Percentiles rank a stretch among this genome's conserved stretches.
phyloP scores from a whole-genome alignment of 2,888 invertebrate genomes.

The Diachrysia chrysitis region DNA sequence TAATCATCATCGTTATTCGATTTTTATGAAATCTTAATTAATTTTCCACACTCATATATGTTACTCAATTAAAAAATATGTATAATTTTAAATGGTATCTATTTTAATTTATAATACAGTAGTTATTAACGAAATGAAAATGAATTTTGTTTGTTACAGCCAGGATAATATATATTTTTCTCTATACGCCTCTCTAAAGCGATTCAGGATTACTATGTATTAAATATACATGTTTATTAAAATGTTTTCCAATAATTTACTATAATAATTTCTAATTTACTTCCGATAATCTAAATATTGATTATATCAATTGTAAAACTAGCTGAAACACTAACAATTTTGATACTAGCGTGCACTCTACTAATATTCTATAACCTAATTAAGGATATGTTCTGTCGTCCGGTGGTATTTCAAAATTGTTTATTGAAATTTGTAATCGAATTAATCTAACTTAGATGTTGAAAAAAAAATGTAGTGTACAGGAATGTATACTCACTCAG shows the following conservation, averaged over 20 bases:
- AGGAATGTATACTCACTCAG: slow-evolving; percentile 95
- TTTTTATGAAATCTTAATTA: slow-evolving; percentile 16
- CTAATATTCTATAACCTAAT: slow-evolving; percentile 78
- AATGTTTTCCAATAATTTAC: slow-evolving; percentile 63
- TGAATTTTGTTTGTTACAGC: slow-evolving; percentile 55
- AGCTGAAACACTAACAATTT: slow-evolving; percentile 85
- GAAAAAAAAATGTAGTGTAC: slow-evolving; percentile 42
- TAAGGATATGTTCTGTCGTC: slow-evolving; percentile 70
- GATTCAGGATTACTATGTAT: slow-evolving; percentile 62
- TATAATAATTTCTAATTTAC: slow-evolving; percentile 66
- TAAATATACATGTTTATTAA: slow-evolving; percentile 60
- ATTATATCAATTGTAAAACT: slow-evolving; percentile 79
- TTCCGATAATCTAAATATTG: slow-evolving; percentile 69
- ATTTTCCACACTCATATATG: slow-evolving; percentile 23
- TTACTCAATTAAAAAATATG: slow-evolving; percentile 20
- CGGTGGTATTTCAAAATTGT: slow-evolving; percentile 73
- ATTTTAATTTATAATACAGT: slow-evolving; percentile 24
- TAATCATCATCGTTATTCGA: slow-evolving; percentile 20
- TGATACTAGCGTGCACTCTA: slow-evolving; percentile 88
- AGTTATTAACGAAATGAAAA: slow-evolving; percentile 32
- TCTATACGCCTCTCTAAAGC: slow-evolving; percentile 61
- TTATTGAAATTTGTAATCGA: slow-evolving; percentile 67
- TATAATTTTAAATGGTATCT: slow-evolving; percentile 37
- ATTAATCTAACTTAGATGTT: slow-evolving; percentile 66
- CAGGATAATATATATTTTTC: slow-evolving; percentile 42